A percentile compares a stretch with the other conserved stretches of the same genome.
Evolutionary conservation across 2,888 invertebrate species (phyloP).

Genomic region (Ferdinandea cuprea): DNA sequence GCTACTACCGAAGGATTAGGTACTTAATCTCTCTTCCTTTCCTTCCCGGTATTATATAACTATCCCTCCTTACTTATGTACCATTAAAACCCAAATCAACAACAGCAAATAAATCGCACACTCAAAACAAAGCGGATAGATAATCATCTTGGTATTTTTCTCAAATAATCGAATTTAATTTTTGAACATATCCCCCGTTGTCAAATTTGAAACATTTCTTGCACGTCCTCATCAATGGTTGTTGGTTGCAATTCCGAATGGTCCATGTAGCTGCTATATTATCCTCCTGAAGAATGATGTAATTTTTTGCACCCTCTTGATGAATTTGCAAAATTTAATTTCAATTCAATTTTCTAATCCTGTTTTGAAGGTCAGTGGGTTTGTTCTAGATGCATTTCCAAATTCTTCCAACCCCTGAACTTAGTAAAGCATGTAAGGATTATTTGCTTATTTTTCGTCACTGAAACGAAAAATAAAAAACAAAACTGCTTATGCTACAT

Average conservation of each 20-base stretch:
- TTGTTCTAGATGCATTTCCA: too few relatives aligned
- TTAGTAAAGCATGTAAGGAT: conserved; percentile 1
- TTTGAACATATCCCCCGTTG: too few relatives aligned
- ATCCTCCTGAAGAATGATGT: conserved; percentile 25
- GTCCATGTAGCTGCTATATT: conserved; percentile 24
- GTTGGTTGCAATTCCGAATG: too few relatives aligned
- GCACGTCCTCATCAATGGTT: too few relatives aligned
- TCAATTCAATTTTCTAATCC: conserved; percentile 77
- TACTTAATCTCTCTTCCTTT: too few relatives aligned
- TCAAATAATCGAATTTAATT: neutral
- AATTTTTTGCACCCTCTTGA: conserved; percentile 47
- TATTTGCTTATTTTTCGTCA: neutral
- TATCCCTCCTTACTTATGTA: too few relatives aligned
- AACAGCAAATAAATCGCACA: conserved; percentile 11
- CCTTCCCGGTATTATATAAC: too few relatives aligned
- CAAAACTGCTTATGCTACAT: neutral
- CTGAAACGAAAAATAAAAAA: neutral
- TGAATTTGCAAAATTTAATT: conserved; percentile 12
- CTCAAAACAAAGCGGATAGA: conserved; percentile 29
- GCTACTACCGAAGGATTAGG: too few relatives aligned
- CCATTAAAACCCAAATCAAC: conserved; percentile 20
- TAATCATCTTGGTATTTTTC: conserved; percentile 5
- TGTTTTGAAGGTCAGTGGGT: conserved; percentile 82
- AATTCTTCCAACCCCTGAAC: neutral
- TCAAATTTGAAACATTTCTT: too few relatives aligned